A percentile compares a stretch with the other conserved stretches of the same genome.
Conservation (phyloP, 1,140 invertebrate genomes). For the Ceratosolen fusciceps region DNA sequence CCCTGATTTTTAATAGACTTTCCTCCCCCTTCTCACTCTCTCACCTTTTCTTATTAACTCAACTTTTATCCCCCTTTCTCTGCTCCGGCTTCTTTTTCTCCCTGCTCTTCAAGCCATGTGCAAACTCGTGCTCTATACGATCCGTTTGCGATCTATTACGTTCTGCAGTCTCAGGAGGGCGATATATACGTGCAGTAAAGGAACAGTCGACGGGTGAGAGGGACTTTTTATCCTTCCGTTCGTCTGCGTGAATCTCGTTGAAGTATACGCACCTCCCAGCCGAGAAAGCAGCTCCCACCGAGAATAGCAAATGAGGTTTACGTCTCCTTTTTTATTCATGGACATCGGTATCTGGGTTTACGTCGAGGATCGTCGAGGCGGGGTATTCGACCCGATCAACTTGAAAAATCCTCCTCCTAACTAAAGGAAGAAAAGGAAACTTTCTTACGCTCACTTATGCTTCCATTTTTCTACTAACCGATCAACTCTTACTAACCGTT, state of each 20-base stretch:
- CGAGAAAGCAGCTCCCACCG: slow-evolving; percentile 10
- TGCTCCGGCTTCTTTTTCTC: not conserved
- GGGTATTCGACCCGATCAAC: not conserved
- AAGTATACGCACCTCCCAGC: not conserved
- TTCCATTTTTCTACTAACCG: not conserved
- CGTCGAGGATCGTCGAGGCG: not conserved
- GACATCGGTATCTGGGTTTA: not conserved
- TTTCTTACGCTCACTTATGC: slow-evolving; percentile 4
- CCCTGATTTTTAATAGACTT: not conserved
- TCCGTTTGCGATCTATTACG: slow-evolving; percentile 32
- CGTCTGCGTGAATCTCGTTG: slow-evolving; percentile 16
- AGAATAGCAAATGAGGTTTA: slow-evolving; percentile 31
- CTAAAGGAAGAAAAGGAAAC: not conserved
- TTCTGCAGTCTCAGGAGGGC: slow-evolving; percentile 1
- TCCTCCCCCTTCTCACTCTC: not conserved
- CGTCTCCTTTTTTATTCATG: slow-evolving; percentile 32
- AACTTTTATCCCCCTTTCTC: not conserved
- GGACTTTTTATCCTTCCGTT: slow-evolving; percentile 35
- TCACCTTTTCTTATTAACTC: not conserved
- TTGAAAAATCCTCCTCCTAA: slow-evolving; percentile 10
- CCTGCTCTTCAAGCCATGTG: not conserved
- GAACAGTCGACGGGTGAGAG: slow-evolving; percentile 8
- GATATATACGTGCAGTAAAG: not conserved
- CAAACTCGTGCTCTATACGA: not conserved
- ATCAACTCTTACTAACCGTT: no score